Conservation (phyloP, 2,113 vertebrate species). For the Thomomys bottae region DNA sequence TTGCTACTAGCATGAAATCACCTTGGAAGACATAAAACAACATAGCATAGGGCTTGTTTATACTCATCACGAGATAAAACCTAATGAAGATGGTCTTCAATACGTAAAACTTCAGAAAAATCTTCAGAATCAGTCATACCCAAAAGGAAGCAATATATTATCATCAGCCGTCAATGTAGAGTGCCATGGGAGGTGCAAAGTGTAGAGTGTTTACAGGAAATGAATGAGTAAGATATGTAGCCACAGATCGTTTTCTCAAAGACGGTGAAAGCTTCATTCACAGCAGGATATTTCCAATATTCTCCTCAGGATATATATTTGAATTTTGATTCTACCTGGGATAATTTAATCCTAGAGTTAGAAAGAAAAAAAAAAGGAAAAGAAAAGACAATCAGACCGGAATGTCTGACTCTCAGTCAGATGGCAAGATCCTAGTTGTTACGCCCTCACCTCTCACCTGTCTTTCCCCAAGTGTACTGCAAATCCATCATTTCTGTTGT, state of each 20-base stretch:
- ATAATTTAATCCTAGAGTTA: neutral
- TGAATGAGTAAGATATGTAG: neutral
- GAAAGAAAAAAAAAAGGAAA: neutral
- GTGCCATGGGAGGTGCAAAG: neutral
- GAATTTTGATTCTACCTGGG: neutral
- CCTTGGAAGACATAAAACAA: slow-evolving; percentile 29
- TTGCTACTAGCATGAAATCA: slow-evolving; percentile 5
- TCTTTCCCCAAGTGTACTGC: neutral
- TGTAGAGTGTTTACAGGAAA: neutral
- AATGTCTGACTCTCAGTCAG: neutral
- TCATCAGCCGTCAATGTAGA: neutral
- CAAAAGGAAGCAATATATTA: neutral
- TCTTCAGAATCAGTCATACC: neutral
- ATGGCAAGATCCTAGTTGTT: neutral
- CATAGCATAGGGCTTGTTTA: neutral
- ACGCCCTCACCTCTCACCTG: neutral
- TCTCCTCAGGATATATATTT: neutral
- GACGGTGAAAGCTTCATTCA: neutral
- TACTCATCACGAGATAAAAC: neutral
- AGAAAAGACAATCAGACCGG: neutral
- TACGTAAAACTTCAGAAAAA: neutral
- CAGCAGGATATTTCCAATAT: neutral
- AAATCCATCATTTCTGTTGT: slow-evolving; percentile 13
- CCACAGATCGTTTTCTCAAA: neutral
- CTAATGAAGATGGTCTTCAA: slow-evolving; percentile 28